Conservation (phyloP, 2,797 vertebrate species). For the Pelobates cultripes region DNA sequence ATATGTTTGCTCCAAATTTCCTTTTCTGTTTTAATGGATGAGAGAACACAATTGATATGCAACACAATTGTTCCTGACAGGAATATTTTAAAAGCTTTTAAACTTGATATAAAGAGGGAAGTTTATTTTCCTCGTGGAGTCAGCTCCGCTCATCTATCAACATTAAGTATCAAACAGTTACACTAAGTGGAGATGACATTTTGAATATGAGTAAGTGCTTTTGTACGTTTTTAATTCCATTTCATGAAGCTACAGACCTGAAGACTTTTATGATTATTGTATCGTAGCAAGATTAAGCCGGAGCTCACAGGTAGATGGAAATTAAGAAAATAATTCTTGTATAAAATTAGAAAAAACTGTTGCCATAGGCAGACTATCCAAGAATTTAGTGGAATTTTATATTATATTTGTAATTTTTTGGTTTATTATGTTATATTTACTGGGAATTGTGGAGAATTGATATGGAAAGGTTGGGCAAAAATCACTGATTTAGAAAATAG, state of each 20-base stretch:
- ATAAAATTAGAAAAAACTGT: not conserved
- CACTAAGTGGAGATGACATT: constrained; percentile 70
- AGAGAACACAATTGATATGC: constrained; percentile 70
- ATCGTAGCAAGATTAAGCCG: constrained; percentile 18
- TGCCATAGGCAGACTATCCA: no score
- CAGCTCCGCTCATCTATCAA: constrained; percentile 70
- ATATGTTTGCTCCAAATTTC: constrained; percentile 25
- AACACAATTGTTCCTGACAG: constrained; percentile 73
- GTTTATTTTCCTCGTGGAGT: constrained; percentile 67
- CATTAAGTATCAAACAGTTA: constrained; percentile 70
- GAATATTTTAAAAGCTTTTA: constrained; percentile 75
- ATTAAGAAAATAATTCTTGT: constrained; percentile 36
- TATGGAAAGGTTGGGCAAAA: no score
- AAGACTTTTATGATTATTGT: constrained; percentile 47
- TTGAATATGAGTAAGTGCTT: constrained; percentile 74
- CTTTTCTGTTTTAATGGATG: constrained; percentile 58
- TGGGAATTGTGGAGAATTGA: no score
- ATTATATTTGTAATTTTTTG: no score
- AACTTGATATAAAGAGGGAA: constrained; percentile 66
- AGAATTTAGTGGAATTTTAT: no score
- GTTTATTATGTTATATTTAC: no score
- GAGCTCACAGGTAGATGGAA: constrained; percentile 46
- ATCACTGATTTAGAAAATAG: no score
- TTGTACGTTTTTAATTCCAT: constrained; percentile 73
- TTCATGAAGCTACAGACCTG: constrained; percentile 62